phyloP scores from a whole-genome alignment of 2,888 invertebrate genomes.

The Limnephilus marmoratus region DNA sequence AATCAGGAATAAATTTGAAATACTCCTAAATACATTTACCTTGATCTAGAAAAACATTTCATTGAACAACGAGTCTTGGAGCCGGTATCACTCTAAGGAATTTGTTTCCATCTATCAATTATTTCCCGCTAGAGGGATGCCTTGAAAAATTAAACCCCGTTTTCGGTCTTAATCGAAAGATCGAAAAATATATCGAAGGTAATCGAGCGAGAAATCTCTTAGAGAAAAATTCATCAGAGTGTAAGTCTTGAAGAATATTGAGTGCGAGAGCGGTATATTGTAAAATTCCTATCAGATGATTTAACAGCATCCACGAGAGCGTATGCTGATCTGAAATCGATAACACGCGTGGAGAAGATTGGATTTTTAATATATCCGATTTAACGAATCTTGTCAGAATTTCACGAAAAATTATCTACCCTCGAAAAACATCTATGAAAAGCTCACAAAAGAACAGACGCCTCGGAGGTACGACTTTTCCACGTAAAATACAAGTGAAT shows the following conservation, averaged over 20 bases:
- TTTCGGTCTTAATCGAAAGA: constrained; percentile 48
- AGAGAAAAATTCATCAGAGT: constrained; percentile 62
- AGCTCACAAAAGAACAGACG: neutral
- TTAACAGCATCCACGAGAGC: constrained; percentile 30
- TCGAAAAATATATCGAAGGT: constrained; percentile 56
- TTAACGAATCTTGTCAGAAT: constrained; percentile 9
- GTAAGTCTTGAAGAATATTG: constrained; percentile 57
- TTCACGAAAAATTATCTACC: constrained; percentile 8
- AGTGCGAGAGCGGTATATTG: constrained; percentile 46
- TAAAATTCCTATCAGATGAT: constrained; percentile 47
- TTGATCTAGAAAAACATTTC: neutral
- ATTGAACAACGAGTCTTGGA: neutral
- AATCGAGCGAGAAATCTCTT: constrained; percentile 58
- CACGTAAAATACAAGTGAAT: neutral
- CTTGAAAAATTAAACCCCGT: constrained; percentile 8
- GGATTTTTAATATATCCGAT: constrained; percentile 39
- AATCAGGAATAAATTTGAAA: neutral
- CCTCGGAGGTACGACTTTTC: neutral
- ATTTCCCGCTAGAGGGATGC: neutral
- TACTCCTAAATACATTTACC: neutral
- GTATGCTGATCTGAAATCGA: constrained; percentile 48
- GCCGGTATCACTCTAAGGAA: neutral
- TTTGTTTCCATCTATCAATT: constrained; percentile 4
- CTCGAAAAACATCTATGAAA: neutral
- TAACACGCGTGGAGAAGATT: constrained; percentile 48